These are phyloP conservation scores for Drosophila dunni DNA, from an alignment of 1,140 invertebrate genomes.

Conservation along the genomic window DNA sequence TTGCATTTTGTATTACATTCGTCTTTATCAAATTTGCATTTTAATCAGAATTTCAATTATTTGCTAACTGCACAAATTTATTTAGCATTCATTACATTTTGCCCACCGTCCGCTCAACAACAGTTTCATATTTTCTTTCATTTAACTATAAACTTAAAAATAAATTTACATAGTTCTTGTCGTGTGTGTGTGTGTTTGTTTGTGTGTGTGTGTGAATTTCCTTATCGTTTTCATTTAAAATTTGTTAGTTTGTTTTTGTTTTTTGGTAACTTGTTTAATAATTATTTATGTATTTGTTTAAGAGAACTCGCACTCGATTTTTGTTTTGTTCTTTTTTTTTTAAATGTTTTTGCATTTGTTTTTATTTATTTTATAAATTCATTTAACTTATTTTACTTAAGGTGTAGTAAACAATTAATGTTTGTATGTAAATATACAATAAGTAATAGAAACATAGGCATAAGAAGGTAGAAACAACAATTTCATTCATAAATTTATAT, in stretches of 20 bases:
- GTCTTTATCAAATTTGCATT: conserved; percentile 30
- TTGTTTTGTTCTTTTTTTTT: conserved; percentile 13
- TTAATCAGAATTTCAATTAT: conserved; percentile 23
- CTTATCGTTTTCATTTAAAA: conserved; percentile 34
- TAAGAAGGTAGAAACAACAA: conserved; percentile 75
- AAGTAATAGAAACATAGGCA: conserved; percentile 56
- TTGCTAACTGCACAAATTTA: conserved; percentile 30
- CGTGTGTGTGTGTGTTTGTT: conserved; percentile 9
- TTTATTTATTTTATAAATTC: conserved; percentile 66
- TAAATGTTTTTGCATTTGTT: conserved; percentile 49
- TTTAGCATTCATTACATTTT: conserved; percentile 24
- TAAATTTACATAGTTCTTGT: conserved; percentile 70
- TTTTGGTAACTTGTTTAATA: conserved; percentile 54
- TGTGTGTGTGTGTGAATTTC: conserved; percentile 18
- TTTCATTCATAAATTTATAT: conserved; percentile 66
- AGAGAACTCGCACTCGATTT: conserved; percentile 61
- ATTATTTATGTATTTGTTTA: conserved; percentile 70
- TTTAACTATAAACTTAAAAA: conserved; percentile 72
- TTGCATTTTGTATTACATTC: conserved; percentile 80
- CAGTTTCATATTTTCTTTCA: neutral
- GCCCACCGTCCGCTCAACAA: conserved; percentile 38
- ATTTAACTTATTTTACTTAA: conserved; percentile 76
- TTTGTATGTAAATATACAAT: conserved; percentile 60
- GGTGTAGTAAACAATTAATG: conserved; percentile 67
- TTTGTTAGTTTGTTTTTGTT: conserved; percentile 23